Conservation (phyloP, 1,140 invertebrate genomes). For the Leptonema lineaticorne region DNA sequence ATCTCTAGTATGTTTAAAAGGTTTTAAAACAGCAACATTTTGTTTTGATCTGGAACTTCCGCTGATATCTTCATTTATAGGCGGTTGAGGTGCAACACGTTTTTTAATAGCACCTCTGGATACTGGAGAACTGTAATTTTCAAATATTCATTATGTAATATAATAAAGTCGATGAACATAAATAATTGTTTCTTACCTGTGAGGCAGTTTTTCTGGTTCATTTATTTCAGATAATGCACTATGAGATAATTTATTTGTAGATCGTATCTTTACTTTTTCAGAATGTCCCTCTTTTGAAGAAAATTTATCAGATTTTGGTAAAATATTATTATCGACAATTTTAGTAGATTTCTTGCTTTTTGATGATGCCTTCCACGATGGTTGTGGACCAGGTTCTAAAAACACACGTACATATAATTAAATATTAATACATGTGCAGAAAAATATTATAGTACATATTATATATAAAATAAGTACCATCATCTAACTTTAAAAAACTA, state of each 20-base stretch:
- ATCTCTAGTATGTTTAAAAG: slow-evolving; percentile 26
- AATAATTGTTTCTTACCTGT: not conserved
- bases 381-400: slow-evolving; percentile 45
- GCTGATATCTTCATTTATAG: not conserved
- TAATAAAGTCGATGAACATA: not conserved
- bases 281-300: not conserved
- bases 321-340: not conserved
- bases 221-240: not conserved
- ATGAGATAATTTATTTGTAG: too few species aligned
- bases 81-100: slow-evolving; percentile 36
- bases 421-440: slow-evolving; percentile 38
- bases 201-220: not conserved
- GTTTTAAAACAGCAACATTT: slow-evolving; percentile 7
- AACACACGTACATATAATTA: slow-evolving; percentile 15
- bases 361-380: slow-evolving; percentile 40
- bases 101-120: slow-evolving; percentile 40
- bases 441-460: not conserved
- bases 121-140: slow-evolving; percentile 19
- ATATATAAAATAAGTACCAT: slow-evolving; percentile 45
- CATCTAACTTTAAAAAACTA: slow-evolving; percentile 55
- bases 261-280: too few species aligned
- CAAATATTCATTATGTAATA: slow-evolving; percentile 16
- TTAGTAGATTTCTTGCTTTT: not conserved
- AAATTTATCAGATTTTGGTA: not conserved
- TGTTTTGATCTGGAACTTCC: not conserved